Percentiles rank a stretch among this genome's conserved stretches.
These are phyloP conservation scores for Sinosuthora webbiana DNA, from an alignment of 2,113 vertebrate genomes.

Conservation along the genomic window DNA sequence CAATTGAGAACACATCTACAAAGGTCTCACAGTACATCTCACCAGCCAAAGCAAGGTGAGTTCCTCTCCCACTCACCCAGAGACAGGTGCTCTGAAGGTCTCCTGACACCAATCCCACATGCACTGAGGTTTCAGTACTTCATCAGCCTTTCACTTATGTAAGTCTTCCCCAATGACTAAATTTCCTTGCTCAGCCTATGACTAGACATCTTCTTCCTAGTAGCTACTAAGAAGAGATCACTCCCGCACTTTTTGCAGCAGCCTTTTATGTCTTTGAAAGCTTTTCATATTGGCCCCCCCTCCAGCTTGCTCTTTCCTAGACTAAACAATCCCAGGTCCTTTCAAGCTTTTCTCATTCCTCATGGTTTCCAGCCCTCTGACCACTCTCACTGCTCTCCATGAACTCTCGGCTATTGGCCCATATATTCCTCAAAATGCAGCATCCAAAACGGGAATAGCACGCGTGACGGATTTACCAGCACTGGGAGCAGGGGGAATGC, in stretches of 20 bases:
- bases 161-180: not conserved
- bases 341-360: slow-evolving; percentile 33
- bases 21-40: not conserved
- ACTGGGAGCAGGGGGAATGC: not conserved
- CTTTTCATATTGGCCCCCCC: not conserved
- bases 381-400: not conserved
- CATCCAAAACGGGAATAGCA: not conserved
- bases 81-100: not conserved
- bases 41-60: not conserved
- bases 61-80: not conserved
- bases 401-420: not conserved
- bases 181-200: not conserved
- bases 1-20: not conserved
- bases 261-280: slow-evolving; percentile 33
- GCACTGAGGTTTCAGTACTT: not conserved
- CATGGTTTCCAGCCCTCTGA: slow-evolving; percentile 13
- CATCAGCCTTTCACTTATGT: not conserved
- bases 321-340: slow-evolving; percentile 44
- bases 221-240: not conserved
- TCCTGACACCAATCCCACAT: not conserved
- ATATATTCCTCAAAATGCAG: not conserved
- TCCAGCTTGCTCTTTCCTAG: not conserved
- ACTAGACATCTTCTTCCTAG: not conserved
- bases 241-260: not conserved
- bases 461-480: rapidly evolving